Conservation (phyloP, 2,113 vertebrate species). For the Hepsetus odoe region DNA sequence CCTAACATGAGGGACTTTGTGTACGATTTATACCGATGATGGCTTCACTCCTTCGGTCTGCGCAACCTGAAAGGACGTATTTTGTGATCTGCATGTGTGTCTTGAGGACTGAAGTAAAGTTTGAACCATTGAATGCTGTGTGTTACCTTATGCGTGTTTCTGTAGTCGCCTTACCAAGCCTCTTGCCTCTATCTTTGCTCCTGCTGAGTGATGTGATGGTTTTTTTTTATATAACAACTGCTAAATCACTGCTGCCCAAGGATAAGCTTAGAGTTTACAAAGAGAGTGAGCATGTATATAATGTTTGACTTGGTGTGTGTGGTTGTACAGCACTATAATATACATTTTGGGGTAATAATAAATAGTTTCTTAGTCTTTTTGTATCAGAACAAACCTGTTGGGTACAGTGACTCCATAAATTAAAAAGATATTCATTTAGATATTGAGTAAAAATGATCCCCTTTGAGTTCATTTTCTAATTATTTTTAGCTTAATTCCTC, state of each 20-base stretch:
- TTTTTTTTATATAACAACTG: too few species aligned
- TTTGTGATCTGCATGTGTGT: conserved; percentile 32
- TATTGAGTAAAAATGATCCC: too few species aligned
- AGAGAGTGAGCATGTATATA: not conserved
- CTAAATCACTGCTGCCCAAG: not conserved
- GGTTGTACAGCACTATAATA: too few species aligned
- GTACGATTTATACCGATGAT: not conserved
- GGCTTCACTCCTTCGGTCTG: not conserved
- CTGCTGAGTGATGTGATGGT: not conserved
- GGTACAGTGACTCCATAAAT: too few species aligned
- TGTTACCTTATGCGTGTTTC: not conserved
- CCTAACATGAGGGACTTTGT: not conserved
- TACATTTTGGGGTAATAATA: not conserved
- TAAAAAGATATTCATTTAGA: too few species aligned
- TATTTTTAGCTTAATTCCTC: not conserved
- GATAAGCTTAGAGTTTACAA: not conserved
- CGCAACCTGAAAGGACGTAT: not conserved
- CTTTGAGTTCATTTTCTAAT: too few species aligned
- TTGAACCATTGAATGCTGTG: conserved; percentile 47
- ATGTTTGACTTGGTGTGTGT: not conserved
- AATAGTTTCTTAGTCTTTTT: too few species aligned
- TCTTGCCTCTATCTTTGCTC: not conserved
- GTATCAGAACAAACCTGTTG: too few species aligned
- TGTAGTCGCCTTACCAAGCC: not conserved
- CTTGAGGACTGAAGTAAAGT: conserved; percentile 56